Percentiles rank a stretch among this genome's conserved stretches.
These are phyloP conservation scores for Sylvilagus floridanus DNA, from an alignment of 2,797 vertebrate species.

Conservation along the genomic window DNA sequence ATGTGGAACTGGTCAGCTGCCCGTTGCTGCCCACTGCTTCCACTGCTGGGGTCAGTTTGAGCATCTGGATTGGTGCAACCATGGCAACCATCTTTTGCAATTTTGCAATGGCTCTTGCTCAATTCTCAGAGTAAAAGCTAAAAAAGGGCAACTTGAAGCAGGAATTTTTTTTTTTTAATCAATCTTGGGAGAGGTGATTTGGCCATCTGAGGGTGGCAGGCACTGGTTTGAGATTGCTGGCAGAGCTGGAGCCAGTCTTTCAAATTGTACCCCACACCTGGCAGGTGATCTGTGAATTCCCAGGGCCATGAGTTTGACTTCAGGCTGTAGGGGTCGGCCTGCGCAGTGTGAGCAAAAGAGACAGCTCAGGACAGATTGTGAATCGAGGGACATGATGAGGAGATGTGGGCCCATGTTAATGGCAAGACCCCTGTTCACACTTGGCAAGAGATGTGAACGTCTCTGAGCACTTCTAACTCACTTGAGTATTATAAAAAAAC, in stretches of 20 bases:
- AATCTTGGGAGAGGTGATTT: background rate
- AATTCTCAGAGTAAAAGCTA: slow-evolving; percentile 30
- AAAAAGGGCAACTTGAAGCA: slow-evolving; percentile 16
- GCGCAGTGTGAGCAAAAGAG: background rate
- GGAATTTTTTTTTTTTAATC: background rate
- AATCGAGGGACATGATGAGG: background rate
- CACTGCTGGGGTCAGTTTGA: background rate
- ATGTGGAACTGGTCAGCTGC: background rate
- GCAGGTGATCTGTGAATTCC: background rate
- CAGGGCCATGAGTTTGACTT: background rate
- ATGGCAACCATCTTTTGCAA: slow-evolving; percentile 66
- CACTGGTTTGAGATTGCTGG: background rate
- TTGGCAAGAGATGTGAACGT: slow-evolving; percentile 48
- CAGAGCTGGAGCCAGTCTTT: background rate
- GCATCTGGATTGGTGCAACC: slow-evolving; percentile 58
- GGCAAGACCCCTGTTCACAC: background rate
- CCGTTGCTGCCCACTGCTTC: background rate
- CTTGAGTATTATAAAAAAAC: slow-evolving; percentile 13
- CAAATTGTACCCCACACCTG: background rate
- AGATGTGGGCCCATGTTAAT: background rate
- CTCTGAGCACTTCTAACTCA: background rate
- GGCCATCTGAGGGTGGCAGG: background rate
- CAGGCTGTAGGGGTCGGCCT: background rate
- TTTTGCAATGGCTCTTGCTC: slow-evolving; percentile 49
- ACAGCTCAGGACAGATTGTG: background rate